Base-by-base conservation (phyloP, 2,797 vertebrate genomes). In the Tachyglossus aculeatus region DNA sequence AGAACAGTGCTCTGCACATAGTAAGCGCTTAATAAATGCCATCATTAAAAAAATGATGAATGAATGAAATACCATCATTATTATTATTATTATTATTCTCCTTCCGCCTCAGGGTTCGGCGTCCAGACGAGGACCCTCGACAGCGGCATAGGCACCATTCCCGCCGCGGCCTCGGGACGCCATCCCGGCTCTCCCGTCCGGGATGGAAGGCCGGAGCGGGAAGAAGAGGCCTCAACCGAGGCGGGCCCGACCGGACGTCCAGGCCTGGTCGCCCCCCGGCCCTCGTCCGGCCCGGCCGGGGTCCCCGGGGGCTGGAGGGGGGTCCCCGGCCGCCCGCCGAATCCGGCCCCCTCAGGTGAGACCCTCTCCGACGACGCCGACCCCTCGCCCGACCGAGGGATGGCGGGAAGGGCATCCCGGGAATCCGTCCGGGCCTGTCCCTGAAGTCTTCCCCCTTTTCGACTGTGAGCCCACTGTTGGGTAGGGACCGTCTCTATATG, bases 61-160 rank as follows among this genome's bases (percentile, higher is more conserved):
- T n/a, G n/a, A n/a, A n/a, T n/a, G n/a, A n/a, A n/a, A n/a, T n/a
- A n/a, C n/a, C n/a, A n/a, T n/a, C n/a, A n/a, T n/a, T n/a, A n/a
- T n/a, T n/a, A n/a, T n/a, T n/a, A n/a, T n/a, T n/a, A n/a, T n/a
- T n/a, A n/a, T n/a, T n/a, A n/a, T n/a, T 91, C 85, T 90, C 89
- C 81, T 85, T 95, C 67, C 94, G 57, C 88, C 84, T 34, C 83
- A 98, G 96, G 94, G 88, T 95, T 95, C 52, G 81, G 92, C 88
- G 96, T 95, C 88, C 96, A 96, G 93, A 98, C 95, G 94, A 93
- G 96, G 86, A 98, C 96, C 0, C 71, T 98, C 88, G 96, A 97
- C 94, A 98, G 96, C 0, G 96, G 96, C 33, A 97, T 98, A 11
- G 96, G 96, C 76, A 97, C 96, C 64, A 97, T 97, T 78, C 96